Evolutionary conservation across 2,888 invertebrate species (phyloP).

Genomic region (Amblyjoppa fuscipennis): DNA sequence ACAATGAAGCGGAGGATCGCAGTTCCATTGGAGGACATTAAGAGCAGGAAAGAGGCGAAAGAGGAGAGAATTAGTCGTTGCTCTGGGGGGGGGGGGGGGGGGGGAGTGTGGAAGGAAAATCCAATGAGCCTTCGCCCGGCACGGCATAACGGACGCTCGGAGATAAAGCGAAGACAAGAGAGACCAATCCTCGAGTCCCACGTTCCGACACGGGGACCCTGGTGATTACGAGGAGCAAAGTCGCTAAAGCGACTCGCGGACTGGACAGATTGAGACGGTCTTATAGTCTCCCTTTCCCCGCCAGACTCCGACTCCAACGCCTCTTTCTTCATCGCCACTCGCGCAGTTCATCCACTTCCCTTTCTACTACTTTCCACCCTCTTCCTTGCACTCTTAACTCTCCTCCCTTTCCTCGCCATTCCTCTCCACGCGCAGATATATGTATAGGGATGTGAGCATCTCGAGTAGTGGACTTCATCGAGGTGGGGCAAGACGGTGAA

Average conservation of each 20-base stretch:
- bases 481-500: not conserved
- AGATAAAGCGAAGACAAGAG: conserved; percentile 53
- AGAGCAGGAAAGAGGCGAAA: not conserved
- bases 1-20: not conserved
- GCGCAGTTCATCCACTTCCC: conserved; percentile 36
- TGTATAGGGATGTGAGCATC: not conserved
- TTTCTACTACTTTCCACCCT: conserved; percentile 56
- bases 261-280: conserved; percentile 69
- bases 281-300: conserved; percentile 64
- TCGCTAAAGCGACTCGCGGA: conserved; percentile 70
- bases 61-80: not conserved
- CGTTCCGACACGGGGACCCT: conserved; percentile 44
- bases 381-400: conserved; percentile 47
- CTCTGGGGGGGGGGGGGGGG: not conserved
- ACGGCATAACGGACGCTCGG: conserved; percentile 26
- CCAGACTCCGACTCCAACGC: conserved; percentile 59
- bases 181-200: conserved; percentile 56
- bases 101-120: conserved; percentile 22
- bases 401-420: conserved; percentile 57
- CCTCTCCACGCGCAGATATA: conserved; percentile 3
- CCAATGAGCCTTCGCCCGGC: conserved; percentile 29
- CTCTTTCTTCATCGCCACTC: conserved; percentile 51
- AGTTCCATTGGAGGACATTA: conserved; percentile 1
- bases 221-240: conserved; percentile 70
- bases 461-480: not conserved